Conservation (phyloP, 2,888 invertebrate genomes). For the Lordiphosa fenestrarum region DNA sequence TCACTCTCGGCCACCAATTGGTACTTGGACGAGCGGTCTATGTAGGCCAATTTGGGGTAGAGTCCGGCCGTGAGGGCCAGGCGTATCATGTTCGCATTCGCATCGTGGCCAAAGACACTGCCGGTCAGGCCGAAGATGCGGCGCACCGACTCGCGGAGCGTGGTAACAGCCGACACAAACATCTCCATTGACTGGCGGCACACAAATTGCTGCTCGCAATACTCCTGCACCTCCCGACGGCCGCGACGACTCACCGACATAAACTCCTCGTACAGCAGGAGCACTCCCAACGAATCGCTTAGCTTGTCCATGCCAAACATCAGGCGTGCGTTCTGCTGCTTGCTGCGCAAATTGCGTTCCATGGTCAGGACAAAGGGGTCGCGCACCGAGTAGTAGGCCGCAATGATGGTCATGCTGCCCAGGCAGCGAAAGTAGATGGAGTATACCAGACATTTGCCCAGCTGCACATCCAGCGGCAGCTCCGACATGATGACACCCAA, state of each 20-base stretch:
- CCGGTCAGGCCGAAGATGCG: slow-evolving; percentile 82
- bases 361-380: slow-evolving; percentile 90
- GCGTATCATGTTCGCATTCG: slow-evolving; percentile 92
- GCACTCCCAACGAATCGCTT: slow-evolving; percentile 94
- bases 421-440: slow-evolving; percentile 94
- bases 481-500: slow-evolving; percentile 94
- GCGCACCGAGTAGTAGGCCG: slow-evolving; percentile 89
- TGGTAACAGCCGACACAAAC: slow-evolving; percentile 91
- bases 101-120: slow-evolving; percentile 31
- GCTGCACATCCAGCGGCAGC: slow-evolving; percentile 93
- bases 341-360: slow-evolving; percentile 82
- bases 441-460: slow-evolving; percentile 95
- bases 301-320: slow-evolving; percentile 87
- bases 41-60: slow-evolving; percentile 92
- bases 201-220: slow-evolving; percentile 60
- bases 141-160: slow-evolving; percentile 90
- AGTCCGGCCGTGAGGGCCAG: slow-evolving; percentile 92
- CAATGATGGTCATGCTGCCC: slow-evolving; percentile 95
- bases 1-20: slow-evolving; percentile 85
- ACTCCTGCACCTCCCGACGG: slow-evolving; percentile 27
- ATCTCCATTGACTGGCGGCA: slow-evolving; percentile 90
- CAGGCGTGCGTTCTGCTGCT: slow-evolving; percentile 84
- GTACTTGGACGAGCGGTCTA: slow-evolving; percentile 83
- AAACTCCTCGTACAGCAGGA: slow-evolving; percentile 90
- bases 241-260: slow-evolving; percentile 82